Percentiles rank a stretch among this genome's conserved stretches.
phyloP scores from a whole-genome alignment of 2,113 vertebrate species.

The Plotosus lineatus region DNA sequence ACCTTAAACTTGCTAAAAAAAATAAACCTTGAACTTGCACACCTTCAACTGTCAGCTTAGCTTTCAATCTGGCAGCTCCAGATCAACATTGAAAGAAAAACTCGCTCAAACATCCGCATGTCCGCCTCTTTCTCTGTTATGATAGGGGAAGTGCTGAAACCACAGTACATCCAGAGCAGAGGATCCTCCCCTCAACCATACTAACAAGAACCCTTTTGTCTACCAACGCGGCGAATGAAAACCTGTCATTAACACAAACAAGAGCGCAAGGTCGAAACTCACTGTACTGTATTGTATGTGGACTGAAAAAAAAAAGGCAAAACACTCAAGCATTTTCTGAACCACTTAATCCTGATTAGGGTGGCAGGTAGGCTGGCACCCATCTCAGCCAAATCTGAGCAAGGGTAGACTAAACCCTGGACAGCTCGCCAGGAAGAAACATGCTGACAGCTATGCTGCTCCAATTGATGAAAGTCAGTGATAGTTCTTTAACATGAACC shows the following conservation, averaged over 20 bases:
- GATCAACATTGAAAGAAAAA: slow-evolving; percentile 36
- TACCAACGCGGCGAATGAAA: slow-evolving; percentile 45
- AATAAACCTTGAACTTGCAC: slow-evolving; percentile 45
- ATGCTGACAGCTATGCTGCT: too few species aligned
- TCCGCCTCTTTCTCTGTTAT: slow-evolving; percentile 57
- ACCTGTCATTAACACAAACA: slow-evolving; percentile 46
- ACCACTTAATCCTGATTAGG: too few species aligned
- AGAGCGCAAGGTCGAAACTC: slow-evolving; percentile 37
- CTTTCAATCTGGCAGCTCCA: slow-evolving; percentile 58
- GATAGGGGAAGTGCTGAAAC: slow-evolving; percentile 68
- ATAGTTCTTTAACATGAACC: too few species aligned
- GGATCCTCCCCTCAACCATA: slow-evolving; percentile 56
- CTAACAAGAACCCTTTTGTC: slow-evolving; percentile 70
- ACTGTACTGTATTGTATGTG: slow-evolving; percentile 1
- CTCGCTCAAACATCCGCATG: slow-evolving; percentile 37
- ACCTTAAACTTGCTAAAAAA: background rate
- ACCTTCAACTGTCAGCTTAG: slow-evolving; percentile 68
- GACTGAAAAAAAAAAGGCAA: slow-evolving; percentile 12
- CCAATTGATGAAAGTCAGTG: too few species aligned
- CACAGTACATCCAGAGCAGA: slow-evolving; percentile 61
- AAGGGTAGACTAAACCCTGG: too few species aligned
- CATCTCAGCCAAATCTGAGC: too few species aligned
- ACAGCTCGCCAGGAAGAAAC: too few species aligned
- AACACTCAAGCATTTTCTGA: too few species aligned
- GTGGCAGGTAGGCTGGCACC: too few species aligned